Evolutionary conservation across 2,113 vertebrate species (phyloP), one percentile per base, ranked within the genome.

Genomic region (Syngnathus floridae): DNA sequence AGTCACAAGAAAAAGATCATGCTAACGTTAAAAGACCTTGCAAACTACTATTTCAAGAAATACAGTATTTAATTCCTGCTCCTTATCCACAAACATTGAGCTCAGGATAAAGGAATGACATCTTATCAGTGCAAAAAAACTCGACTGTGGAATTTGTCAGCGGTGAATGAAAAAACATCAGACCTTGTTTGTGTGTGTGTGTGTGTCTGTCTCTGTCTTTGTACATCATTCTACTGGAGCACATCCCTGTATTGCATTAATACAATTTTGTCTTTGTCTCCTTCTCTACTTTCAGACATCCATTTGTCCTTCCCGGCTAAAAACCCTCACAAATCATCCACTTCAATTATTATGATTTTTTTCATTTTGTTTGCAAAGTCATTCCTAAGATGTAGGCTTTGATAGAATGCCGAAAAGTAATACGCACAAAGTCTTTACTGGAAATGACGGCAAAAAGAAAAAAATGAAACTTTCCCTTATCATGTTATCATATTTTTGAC

Each of bases 121-220:
- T 86, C 87, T 89, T 90, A 90, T 91, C 86, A 62, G 67, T 77
- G 51, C 67, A 79, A 75, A 86, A 86, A 86, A 86, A 86, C 75
- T 74, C 60, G 3, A 70, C 62, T 71, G 72, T 82, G 76, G 75
- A 88, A 88, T 89, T 87, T 72, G 69, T 79, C 13, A 21, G 58
- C 19, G 51, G 73, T 80, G 78, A 78, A 82, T 79, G 66, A 69
- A 84, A 79, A 84, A 84, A 71, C 21, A 51, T 78, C 73, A 69
- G 73, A 62, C 67, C n/a, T 7, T 83, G 84, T 86, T 84, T 85
- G 11, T 77, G 69, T 61, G 14, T 59, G 21, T 66, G 16, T 60
- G 43, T 66, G 62, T 75, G 26, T 66, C 12, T 63, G 35, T 66
- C 59, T 76, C 38, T 59, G 35, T 51, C 19, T 66, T 55, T 67